phyloP scores from a whole-genome alignment of 2,113 vertebrate genomes.

The Platysternon megacephalum region DNA sequence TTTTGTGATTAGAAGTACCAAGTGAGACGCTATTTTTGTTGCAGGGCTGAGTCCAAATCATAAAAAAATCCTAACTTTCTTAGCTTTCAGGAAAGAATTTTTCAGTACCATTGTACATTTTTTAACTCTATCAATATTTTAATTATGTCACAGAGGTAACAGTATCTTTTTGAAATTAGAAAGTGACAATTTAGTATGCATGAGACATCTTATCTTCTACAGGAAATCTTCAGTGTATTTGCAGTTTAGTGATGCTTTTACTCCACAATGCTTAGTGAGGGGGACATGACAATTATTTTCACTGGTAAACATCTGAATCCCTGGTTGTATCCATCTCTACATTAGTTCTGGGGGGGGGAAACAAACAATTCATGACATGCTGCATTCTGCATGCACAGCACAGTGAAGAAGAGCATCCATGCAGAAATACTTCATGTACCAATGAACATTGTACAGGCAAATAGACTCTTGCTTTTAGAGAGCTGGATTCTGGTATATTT shows the following conservation, averaged over 20 bases:
- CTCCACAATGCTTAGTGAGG: not conserved
- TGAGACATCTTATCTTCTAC: not conserved
- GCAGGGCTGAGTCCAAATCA: not conserved
- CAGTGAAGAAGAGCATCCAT: not conserved
- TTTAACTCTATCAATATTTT: not conserved
- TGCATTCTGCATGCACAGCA: not conserved
- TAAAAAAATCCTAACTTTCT: not conserved
- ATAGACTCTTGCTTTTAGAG: not conserved
- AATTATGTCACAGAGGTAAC: not conserved
- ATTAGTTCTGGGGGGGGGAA: not conserved
- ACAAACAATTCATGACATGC: not conserved
- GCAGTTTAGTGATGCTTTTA: fast-evolving
- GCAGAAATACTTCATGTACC: not conserved
- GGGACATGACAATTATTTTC: not conserved
- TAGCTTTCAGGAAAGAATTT: not conserved
- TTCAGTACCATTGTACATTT: not conserved
- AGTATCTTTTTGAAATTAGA: not conserved
- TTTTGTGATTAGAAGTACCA: constrained; percentile 14
- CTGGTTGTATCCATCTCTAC: not conserved
- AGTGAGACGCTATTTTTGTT: not conserved
- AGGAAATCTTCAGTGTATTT: not conserved
- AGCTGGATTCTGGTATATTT: not conserved
- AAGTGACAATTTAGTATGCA: not conserved
- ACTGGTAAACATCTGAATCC: not conserved
- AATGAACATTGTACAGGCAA: not conserved